A percentile compares a stretch with the other conserved stretches of the same genome.
These are phyloP conservation scores for Polydesmus complanatus DNA, from an alignment of 2,888 invertebrate genomes.

Conservation along the genomic window DNA sequence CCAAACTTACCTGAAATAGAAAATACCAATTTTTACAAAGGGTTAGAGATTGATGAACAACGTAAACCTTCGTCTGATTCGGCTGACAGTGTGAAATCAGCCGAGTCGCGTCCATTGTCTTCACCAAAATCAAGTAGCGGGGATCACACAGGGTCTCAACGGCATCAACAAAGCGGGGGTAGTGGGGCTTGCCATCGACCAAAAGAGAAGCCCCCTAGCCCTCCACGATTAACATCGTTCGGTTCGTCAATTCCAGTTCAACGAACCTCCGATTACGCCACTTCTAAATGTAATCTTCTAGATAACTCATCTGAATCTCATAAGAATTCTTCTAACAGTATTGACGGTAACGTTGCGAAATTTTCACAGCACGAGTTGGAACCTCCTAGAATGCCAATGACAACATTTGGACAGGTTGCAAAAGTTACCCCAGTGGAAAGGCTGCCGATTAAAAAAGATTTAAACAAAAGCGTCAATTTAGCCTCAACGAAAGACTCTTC, in stretches of 20 bases:
- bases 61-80: constrained; percentile 48
- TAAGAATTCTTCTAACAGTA: neutral
- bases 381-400: neutral
- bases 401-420: neutral
- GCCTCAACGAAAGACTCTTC: too few relatives aligned
- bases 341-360: neutral
- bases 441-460: neutral
- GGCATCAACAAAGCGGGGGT: constrained; percentile 16
- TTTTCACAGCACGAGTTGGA: too few relatives aligned
- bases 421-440: neutral
- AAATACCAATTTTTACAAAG: constrained; percentile 20
- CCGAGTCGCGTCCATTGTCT: constrained; percentile 22
- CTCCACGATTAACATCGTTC: constrained; percentile 17
- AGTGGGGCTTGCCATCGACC: constrained; percentile 17
- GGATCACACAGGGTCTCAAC: constrained; percentile 6
- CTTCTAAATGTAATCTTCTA: constrained; percentile 2
- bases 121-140: neutral
- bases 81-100: constrained; percentile 41
- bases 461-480: too few relatives aligned
- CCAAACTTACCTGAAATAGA: constrained; percentile 20
- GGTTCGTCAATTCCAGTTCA: neutral
- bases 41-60: constrained; percentile 39
- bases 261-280: neutral
- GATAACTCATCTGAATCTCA: neutral
- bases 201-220: constrained; percentile 22